These are phyloP conservation scores for Parazoanthus atlanticus DNA, from an alignment of 92 coral and sea anemone genomes.

Conservation along the genomic window DNA sequence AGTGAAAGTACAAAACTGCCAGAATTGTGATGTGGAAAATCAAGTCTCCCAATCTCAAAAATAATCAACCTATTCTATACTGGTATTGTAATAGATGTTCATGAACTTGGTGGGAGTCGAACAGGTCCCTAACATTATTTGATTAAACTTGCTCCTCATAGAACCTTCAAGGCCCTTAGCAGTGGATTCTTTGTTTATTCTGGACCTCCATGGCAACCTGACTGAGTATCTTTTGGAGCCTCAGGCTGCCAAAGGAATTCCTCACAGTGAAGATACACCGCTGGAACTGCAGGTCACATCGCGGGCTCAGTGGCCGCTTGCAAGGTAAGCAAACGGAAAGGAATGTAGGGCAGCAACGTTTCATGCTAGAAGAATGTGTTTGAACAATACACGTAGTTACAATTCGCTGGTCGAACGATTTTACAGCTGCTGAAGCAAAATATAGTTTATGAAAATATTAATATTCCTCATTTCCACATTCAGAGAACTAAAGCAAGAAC, in stretches of 20 bases:
- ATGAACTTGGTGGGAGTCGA: no score
- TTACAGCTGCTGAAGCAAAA: not conserved
- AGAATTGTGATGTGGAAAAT: no score
- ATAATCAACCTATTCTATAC: no score
- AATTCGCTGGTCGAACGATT: not conserved
- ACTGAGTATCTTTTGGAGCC: conserved; percentile 93
- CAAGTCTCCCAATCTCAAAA: no score
- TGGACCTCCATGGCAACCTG: conserved; percentile 96
- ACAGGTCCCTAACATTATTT: not conserved
- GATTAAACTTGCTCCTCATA: conserved; percentile 19
- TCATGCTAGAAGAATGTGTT: not conserved
- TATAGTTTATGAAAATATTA: no score
- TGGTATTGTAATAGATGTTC: no score
- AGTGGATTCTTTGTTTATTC: conserved; percentile 85
- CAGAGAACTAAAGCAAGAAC: not conserved
- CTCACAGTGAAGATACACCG: conserved; percentile 90
- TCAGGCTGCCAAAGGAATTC: conserved; percentile 78
- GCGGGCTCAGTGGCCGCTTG: conserved; percentile 88
- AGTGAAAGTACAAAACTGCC: no score
- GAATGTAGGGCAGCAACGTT: no score
- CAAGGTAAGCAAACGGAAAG: conserved; percentile 58
- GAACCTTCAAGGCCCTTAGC: conserved; percentile 75
- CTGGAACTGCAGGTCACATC: conserved; percentile 78
- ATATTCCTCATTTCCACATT: not conserved
- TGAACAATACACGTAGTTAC: not conserved